Percentiles rank a stretch among this genome's conserved stretches.
These are phyloP conservation scores for Myotis brandtii DNA, from an alignment of 2,113 vertebrate genomes.

Conservation along the genomic window DNA sequence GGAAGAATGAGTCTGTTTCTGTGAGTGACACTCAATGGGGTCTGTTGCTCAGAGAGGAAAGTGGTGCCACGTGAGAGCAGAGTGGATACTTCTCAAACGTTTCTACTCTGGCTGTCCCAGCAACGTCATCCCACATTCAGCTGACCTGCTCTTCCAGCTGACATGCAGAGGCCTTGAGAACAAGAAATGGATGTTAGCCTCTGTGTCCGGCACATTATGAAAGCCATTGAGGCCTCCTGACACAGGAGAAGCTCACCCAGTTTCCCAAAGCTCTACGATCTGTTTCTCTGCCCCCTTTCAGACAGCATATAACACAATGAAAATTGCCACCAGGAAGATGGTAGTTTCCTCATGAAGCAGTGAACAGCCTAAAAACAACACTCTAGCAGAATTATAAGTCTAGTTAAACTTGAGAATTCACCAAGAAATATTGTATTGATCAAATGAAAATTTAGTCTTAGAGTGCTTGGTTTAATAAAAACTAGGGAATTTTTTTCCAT, in stretches of 20 bases:
- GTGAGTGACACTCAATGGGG: background rate
- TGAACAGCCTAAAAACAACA: background rate
- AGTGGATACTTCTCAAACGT: background rate
- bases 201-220: background rate
- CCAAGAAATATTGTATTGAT: background rate
- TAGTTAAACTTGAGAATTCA: background rate
- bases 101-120: background rate
- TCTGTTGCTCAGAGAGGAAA: background rate
- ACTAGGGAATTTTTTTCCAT: background rate
- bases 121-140: background rate
- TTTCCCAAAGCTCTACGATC: background rate
- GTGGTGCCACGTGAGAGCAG: background rate
- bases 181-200: background rate
- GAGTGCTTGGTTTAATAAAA: background rate
- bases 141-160: background rate
- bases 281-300: no score
- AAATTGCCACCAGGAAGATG: background rate
- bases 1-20: background rate
- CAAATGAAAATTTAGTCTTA: background rate
- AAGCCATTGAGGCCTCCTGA: background rate
- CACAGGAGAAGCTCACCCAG: background rate
- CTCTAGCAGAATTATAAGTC: background rate
- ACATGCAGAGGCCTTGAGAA: background rate
- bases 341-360: background rate
- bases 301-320: background rate